Conservation (phyloP, 2,113 vertebrate species). For the Eretmochelys imbricata region DNA sequence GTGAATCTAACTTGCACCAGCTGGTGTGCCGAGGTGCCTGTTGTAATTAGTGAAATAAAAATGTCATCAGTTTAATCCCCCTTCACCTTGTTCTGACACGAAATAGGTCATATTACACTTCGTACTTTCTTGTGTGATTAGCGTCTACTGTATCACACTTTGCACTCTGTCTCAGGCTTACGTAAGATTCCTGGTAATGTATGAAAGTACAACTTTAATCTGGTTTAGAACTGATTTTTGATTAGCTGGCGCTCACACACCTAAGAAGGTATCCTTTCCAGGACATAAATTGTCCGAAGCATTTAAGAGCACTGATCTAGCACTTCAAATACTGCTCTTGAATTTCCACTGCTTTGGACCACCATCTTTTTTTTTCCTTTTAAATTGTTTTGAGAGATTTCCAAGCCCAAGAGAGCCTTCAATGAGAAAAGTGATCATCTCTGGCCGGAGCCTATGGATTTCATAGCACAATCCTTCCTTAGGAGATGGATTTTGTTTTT, state of each 20-base stretch:
- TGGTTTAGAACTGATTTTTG: background rate
- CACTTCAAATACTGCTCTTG: rapidly evolving
- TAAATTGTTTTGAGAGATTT: background rate
- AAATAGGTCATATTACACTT: background rate
- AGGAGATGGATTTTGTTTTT: background rate
- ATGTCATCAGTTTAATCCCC: background rate
- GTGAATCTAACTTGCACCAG: background rate
- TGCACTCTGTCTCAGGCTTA: background rate
- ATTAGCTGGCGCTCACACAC: background rate
- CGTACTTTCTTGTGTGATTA: background rate
- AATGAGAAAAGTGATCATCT: background rate
- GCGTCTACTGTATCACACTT: background rate
- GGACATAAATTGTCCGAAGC: background rate
- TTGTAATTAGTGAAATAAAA: background rate
- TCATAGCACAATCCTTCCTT: background rate
- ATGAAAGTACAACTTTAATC: slow-evolving; percentile 5
- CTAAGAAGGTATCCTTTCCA: background rate
- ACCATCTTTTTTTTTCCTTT: background rate
- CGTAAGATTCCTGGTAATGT: background rate
- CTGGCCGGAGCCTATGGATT: background rate
- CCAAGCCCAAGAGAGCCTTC: background rate
- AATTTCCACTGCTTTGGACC: background rate
- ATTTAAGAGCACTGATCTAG: background rate
- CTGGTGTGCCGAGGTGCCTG: background rate
- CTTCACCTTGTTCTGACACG: background rate